Evolutionary conservation across 92 coral and sea anemone species (phyloP), one percentile per base, ranked within the genome.

Genomic region (Epizoanthus scotinus): DNA sequence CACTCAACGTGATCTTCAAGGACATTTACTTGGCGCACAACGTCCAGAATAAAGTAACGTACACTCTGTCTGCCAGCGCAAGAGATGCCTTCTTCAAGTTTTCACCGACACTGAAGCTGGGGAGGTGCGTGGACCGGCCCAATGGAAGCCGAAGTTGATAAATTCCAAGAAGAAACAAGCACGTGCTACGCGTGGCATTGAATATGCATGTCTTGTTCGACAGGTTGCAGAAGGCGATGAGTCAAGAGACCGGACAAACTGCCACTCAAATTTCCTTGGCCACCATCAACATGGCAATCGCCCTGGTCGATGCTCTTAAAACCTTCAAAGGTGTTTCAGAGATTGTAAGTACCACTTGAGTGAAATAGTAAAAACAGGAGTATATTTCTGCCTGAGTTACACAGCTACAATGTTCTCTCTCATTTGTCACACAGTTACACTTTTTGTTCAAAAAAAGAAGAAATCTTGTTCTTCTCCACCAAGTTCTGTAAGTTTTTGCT

Each of bases 91-190:
- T 82, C 67, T 68, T 55, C 27, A 70, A 82, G 42, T 82, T 82
- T 70, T 59, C 57, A 38, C 47, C 53, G 49, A 53, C 63, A 26
- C 54, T 29, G 40, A 50, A 29, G 82, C 52, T 10, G 44, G 17
- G 14, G 24, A 40, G 52, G 52, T 21, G 83, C 77, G 24, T 15
- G 49, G 13, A 24, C 21, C 29, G 8, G 50, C 85, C 22, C 71
- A 68, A 60, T 88, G 91, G 79, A 77, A 74, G 70, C 68, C 66
- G 15, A 61, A 61, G 34, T 61, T 61, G 66, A 61, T 36, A 40
- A 63, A 67, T 26, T 67, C 87, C 13, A 83, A 77, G 55, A 26
- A 83, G 5, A n/a, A 66, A 78, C 73, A 78, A 79, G n/a, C 88
- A 78, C 12, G 84, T 78, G 17, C 73, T 85, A 20, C 84, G 74